phyloP scores from a whole-genome alignment of 2,888 invertebrate species.

The Liposcelis brunnea region DNA sequence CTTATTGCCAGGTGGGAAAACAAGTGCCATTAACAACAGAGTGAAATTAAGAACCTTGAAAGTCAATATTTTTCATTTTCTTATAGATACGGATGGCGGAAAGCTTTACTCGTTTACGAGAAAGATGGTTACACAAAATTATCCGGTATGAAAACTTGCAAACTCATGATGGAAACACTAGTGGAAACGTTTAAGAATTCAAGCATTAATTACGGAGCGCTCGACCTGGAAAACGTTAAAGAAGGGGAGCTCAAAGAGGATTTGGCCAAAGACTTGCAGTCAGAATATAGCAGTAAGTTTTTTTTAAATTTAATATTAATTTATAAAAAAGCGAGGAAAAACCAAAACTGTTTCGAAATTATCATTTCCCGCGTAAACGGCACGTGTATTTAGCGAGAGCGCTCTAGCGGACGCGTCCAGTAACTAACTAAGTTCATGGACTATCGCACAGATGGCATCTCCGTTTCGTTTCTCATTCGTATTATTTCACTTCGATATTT shows the following conservation, averaged over 20 bases:
- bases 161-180: constrained; percentile 54
- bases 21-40: no score
- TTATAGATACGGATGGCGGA: constrained; percentile 53
- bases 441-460: no score
- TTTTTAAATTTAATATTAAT: constrained; percentile 8
- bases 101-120: constrained; percentile 57
- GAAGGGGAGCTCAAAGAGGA: constrained; percentile 36
- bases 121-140: constrained; percentile 46
- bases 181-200: constrained; percentile 37
- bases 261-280: constrained; percentile 44
- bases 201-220: constrained; percentile 33
- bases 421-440: no score
- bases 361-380: neutral
- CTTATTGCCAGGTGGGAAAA: no score
- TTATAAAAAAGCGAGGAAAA: no score
- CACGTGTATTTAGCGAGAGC: no score
- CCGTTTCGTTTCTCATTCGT: no score
- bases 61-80: no score
- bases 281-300: constrained; percentile 53
- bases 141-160: constrained; percentile 56
- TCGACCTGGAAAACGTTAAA: constrained; percentile 35
- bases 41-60: no score
- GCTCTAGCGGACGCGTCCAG: no score
- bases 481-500: no score
- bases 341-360: constrained; percentile 7